Evolutionary conservation across 2,113 vertebrate species (phyloP).

Genomic region (Quiscalus mexicanus): DNA sequence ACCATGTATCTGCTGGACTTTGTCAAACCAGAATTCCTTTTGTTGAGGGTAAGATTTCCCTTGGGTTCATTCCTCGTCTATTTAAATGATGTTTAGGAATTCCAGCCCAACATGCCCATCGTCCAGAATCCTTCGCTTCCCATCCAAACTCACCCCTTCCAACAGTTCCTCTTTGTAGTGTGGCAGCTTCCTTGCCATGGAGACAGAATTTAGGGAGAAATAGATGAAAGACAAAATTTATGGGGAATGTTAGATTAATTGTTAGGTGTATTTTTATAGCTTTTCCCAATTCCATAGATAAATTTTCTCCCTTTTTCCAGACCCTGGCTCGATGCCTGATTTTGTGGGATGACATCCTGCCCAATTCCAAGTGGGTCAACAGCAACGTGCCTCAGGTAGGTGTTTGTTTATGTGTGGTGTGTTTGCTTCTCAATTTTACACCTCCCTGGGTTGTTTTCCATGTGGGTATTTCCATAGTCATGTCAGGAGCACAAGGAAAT

Average conservation of each 20-base stretch:
- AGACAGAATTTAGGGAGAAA: not conserved
- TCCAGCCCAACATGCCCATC: not conserved
- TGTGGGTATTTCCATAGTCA: not conserved
- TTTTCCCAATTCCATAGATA: not conserved
- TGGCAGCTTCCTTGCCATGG: not conserved
- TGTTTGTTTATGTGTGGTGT: not conserved
- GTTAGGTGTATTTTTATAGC: not conserved
- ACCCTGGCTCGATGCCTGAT: slow-evolving; percentile 95
- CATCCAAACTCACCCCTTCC: not conserved
- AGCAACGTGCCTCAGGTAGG: slow-evolving; percentile 95
- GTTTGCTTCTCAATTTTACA: not conserved
- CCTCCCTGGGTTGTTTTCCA: not conserved
- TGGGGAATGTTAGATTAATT: not conserved
- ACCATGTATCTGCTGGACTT: slow-evolving; percentile 98
- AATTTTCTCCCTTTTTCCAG: slow-evolving; percentile 65
- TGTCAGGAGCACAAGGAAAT: not conserved
- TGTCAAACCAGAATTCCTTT: slow-evolving; percentile 96
- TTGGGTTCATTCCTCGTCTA: not conserved
- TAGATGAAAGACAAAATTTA: not conserved
- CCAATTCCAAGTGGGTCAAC: slow-evolving; percentile 93
- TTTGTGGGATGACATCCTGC: slow-evolving; percentile 97
- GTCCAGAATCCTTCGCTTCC: not conserved
- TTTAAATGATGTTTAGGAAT: not conserved
- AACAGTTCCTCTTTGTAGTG: not conserved
- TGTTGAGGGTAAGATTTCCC: slow-evolving; percentile 85